Base-by-base conservation (phyloP, 2,888 invertebrate species). In the Patella caerulea region DNA sequence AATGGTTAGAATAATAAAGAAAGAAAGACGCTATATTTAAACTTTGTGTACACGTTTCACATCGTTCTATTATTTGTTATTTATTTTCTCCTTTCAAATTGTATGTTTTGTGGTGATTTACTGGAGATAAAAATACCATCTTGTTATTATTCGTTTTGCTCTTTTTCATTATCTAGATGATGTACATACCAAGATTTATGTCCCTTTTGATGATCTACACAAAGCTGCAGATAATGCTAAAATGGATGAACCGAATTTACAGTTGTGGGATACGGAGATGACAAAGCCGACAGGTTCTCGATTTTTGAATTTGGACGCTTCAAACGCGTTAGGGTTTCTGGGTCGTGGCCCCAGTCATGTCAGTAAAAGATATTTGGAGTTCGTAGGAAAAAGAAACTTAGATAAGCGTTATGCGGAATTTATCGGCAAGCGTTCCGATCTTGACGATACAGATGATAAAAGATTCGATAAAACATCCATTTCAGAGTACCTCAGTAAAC, bases 311-410 rank as follows among this genome's bases (percentile, higher is more conserved):
- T 24, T 65, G 24, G 34, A 34, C n/a, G 24, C 72, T n/a, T n/a
- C 45, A n/a, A 24, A 52, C 34, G 72, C 72, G 24, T 71, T 71
- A 34, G 45, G 72, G 45, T 71, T 71, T 34, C 72, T 71, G 24
- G 72, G 72, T 11, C 52, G n/a, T 17, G 72, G 34, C 9, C 29
- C 34, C 24, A 71, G 72, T 52, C 45, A 24, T n/a, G 72, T 71
- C 45, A 71, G 72, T n/a, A 71, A 71, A 52, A 34, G 72, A 34
- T 71, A 52, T 52, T 71, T 52, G n/a, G 72, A 71, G 45, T 71
- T 71, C 34, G 72, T 71, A 11, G 72, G 72, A 3, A 71, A 71
- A 52, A 71, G 72, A 52, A 34, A 52, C 45, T n/a, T n/a, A n/a
- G 72, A 52, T 17, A 71, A 71, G 34, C 19, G 72, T 3, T 71